Base-by-base conservation (phyloP, 2,113 vertebrate genomes). In the Quiscalus mexicanus region DNA sequence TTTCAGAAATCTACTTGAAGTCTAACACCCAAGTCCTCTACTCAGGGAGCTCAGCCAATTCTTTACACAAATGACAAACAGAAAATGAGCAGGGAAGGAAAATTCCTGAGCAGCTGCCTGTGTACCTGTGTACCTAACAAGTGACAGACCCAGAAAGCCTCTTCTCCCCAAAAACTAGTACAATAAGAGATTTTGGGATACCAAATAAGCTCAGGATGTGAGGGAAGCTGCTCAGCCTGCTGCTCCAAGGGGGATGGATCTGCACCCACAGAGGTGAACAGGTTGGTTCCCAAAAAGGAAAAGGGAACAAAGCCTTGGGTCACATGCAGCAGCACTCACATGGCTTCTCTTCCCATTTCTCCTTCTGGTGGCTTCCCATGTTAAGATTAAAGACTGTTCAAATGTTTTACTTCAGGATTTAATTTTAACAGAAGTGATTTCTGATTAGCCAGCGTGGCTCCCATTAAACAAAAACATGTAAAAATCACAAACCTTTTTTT, bases 251-350 rank as follows among this genome's bases (percentile, higher is more conserved):
- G 58, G 35, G 52, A 58, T 5, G 3, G 18, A 27, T 33, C 21
- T 35, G 47, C 64, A 37, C 31, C 42, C 1, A 6, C 60, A 84
- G 83, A 55, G 69, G 19, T 1, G 42, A 80, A 12, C 2, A 74
- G 77, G 77, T 11, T 35, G 41, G 68, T 30, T 95, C 93, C 97
- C 93, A 85, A 60, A 93, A 73, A 93, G 18, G 56, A 71, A 74
- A 81, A 88, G 49, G 49, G 74, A 86, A 13, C 42, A 44, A 49
- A 31, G 39, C 1, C 5, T 68, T 49, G 84, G 53, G 53, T 42
- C 83, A 62, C 87, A 79, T 35, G 24, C 65, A 69, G 55, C 33
- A 24, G 63, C 56, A 59, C 62, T 47, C 69, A 47, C 9, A 2
- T 2, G 45, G 55, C 60, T 93, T 82, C 31, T 75, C 89, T 33